Percentiles rank a stretch among this genome's conserved stretches.
These are phyloP conservation scores for Eristalis arbustorum DNA, from an alignment of 2,888 invertebrate species.

Conservation along the genomic window DNA sequence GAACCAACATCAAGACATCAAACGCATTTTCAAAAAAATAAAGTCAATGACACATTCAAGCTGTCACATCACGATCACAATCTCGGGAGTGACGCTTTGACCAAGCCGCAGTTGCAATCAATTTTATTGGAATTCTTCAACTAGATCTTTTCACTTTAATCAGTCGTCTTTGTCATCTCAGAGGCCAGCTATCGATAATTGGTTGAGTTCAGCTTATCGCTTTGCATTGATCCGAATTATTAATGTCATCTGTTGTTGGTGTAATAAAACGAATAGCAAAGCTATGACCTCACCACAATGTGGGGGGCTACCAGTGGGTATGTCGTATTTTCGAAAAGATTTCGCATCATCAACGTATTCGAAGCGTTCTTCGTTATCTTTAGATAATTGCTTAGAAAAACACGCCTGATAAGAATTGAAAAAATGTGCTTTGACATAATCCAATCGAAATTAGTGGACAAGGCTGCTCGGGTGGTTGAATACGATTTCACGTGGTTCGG, in stretches of 20 bases:
- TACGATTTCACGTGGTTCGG: no score
- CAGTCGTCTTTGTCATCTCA: not conserved
- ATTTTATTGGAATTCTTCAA: not conserved
- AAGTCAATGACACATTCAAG: not conserved
- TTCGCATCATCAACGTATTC: no score
- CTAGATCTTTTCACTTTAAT: slow-evolving; percentile 17
- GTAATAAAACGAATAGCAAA: slow-evolving; percentile 1
- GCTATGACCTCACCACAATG: not conserved
- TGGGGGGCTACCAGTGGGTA: not conserved
- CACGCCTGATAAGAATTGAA: no score
- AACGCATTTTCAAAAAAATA: not conserved
- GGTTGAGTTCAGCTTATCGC: not conserved
- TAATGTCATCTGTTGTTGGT: not conserved
- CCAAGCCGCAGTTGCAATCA: not conserved
- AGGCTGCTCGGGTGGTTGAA: no score
- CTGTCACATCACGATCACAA: not conserved
- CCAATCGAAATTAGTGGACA: no score
- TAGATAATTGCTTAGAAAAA: no score
- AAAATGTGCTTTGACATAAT: no score
- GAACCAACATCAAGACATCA: not conserved
- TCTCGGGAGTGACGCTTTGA: not conserved
- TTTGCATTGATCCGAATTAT: slow-evolving; percentile 4
- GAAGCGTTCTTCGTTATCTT: no score
- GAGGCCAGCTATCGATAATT: not conserved
- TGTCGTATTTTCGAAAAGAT: no score